phyloP scores from a whole-genome alignment of 2,888 invertebrate species.

The Brachyptera putata region DNA sequence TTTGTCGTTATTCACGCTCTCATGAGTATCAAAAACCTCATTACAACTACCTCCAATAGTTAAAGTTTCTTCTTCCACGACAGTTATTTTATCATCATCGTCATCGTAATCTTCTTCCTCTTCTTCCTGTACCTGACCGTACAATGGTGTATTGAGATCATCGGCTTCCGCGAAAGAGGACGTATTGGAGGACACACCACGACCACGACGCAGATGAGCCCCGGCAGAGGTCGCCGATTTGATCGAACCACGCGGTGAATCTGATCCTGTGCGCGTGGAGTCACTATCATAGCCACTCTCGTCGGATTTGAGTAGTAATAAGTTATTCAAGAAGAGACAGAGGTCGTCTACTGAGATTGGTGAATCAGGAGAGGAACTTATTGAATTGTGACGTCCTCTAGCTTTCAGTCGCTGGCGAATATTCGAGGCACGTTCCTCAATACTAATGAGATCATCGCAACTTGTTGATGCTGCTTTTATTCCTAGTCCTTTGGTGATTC shows the following conservation, averaged over 20 bases:
- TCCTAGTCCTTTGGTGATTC: too few species aligned
- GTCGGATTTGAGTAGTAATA: constrained; percentile 46
- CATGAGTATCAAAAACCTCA: constrained; percentile 2
- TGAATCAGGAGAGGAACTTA: neutral
- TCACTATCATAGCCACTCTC: constrained; percentile 60
- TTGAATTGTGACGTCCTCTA: constrained; percentile 8
- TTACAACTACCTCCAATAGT: constrained; percentile 6
- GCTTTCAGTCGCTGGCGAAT: neutral
- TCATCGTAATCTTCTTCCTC: constrained; percentile 23
- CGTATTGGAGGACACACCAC: neutral
- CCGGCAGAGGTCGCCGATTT: constrained; percentile 28
- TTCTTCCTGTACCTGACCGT: constrained; percentile 23
- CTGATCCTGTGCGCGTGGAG: constrained; percentile 50
- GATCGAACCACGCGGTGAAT: constrained; percentile 49
- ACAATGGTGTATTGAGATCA: neutral
- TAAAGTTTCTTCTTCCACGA: constrained; percentile 17
- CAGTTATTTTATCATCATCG: too few species aligned
- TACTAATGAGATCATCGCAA: constrained; percentile 26
- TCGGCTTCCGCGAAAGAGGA: constrained; percentile 22
- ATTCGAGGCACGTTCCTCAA: neutral
- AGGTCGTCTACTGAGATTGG: constrained; percentile 35
- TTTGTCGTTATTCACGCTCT: constrained; percentile 1
- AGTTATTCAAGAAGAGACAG: constrained; percentile 40
- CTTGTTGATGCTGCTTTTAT: constrained; percentile 18
- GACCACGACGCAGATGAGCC: neutral